These are phyloP conservation scores for Macrotrachela quadricornifera DNA, from an alignment of 1,140 invertebrate species.

Conservation along the genomic window DNA sequence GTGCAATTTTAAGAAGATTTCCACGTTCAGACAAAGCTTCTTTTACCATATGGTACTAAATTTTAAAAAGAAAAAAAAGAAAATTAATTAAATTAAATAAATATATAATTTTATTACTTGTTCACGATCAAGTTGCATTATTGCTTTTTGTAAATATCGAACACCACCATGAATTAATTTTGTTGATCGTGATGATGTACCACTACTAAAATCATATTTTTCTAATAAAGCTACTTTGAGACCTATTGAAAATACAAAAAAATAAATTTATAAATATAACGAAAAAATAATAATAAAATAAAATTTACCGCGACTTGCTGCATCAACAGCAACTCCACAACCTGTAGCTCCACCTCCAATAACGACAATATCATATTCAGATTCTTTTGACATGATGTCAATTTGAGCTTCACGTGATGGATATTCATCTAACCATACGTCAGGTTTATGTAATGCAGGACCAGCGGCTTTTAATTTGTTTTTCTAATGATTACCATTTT, in stretches of 20 bases:
- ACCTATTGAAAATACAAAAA: conserved; percentile 34
- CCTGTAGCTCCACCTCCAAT: background rate
- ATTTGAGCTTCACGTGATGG: conserved; percentile 5
- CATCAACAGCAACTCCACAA: background rate
- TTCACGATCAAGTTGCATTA: conserved; percentile 71
- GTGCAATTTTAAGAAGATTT: conserved; percentile 75
- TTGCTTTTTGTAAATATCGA: conserved; percentile 85
- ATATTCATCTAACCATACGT: background rate
- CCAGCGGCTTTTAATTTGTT: too few relatives aligned
- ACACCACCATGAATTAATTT: conserved; percentile 98
- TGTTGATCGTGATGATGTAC: conserved; percentile 76
- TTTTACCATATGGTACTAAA: conserved; percentile 77
- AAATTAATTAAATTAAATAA: background rate
- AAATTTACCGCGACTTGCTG: background rate
- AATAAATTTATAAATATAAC: too few relatives aligned
- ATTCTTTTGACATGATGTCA: background rate
- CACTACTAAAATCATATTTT: conserved; percentile 85
- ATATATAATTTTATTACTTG: conserved; percentile 18
- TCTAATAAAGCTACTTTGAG: conserved; percentile 86
- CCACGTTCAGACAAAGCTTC: conserved; percentile 85
- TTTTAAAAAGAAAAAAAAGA: background rate
- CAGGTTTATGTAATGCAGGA: too few relatives aligned
- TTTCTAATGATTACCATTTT: too few relatives aligned
- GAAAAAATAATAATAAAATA: too few relatives aligned
- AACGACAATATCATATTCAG: background rate